Evolutionary conservation across 2,113 vertebrate species (phyloP).

Genomic region (Holacanthus passer): DNA sequence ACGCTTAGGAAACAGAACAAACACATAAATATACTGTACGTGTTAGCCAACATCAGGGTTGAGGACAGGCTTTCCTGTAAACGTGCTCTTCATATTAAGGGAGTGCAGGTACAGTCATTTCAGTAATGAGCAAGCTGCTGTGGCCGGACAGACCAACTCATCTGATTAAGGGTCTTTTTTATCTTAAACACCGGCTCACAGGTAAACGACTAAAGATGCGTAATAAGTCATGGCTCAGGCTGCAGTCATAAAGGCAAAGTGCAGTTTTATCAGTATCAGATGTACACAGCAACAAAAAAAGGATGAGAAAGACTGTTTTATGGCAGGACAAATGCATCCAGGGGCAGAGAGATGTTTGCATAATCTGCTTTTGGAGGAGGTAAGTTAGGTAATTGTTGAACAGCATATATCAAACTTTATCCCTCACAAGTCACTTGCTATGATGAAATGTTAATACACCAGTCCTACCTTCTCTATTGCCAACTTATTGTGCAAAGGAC

Average conservation of each 20-base stretch:
- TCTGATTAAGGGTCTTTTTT: slow-evolving; percentile 19
- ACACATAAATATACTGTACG: not conserved
- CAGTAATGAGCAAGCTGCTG: not conserved
- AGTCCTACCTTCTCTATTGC: too few species aligned
- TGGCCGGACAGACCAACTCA: not conserved
- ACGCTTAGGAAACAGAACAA: not conserved
- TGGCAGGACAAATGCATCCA: not conserved
- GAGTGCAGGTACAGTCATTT: not conserved
- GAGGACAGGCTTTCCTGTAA: not conserved
- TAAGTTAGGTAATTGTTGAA: too few species aligned
- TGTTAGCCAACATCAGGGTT: not conserved
- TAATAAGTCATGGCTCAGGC: not conserved
- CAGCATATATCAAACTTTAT: not conserved
- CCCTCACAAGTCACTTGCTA: not conserved
- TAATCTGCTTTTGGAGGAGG: too few species aligned
- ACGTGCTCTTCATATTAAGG: not conserved
- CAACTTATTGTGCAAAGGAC: not conserved
- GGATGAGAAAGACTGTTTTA: not conserved
- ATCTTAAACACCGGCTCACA: slow-evolving; percentile 18
- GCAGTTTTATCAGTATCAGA: slow-evolving; percentile 9
- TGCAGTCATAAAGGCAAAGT: slow-evolving; percentile 11
- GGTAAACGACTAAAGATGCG: not conserved
- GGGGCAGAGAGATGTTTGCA: too few species aligned
- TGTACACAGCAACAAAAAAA: not conserved
- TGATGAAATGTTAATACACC: not conserved